Conservation (phyloP, 2,888 invertebrate genomes). For the Tenthredo scrophulariae region DNA sequence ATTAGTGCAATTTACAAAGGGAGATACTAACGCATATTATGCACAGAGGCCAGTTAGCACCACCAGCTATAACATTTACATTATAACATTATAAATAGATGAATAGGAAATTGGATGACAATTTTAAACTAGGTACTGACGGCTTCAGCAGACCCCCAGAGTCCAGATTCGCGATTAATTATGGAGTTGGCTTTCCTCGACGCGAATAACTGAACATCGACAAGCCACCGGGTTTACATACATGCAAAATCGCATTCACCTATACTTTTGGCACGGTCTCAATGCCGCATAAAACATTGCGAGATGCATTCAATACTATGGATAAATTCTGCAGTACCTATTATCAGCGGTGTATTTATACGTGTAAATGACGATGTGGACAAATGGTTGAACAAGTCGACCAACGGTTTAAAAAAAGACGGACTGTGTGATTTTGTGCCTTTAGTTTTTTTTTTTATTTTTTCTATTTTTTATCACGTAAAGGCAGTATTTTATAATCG, state of each 20-base stretch:
- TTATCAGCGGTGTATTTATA: neutral
- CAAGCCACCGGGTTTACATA: neutral
- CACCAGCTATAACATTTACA: neutral
- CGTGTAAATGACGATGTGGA: neutral
- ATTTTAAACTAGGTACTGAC: neutral
- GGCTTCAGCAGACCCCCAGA: neutral
- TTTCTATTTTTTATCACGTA: neutral
- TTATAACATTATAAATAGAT: neutral
- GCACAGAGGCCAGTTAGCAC: neutral
- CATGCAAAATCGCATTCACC: neutral
- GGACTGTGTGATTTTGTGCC: neutral
- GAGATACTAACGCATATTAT: neutral
- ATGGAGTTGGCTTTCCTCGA: neutral
- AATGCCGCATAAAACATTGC: slow-evolving; percentile 37
- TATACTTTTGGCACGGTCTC: slow-evolving; percentile 39
- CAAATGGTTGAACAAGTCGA: neutral
- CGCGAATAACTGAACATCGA: neutral
- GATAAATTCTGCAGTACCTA: neutral
- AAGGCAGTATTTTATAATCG: neutral
- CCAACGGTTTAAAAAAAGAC: neutral
- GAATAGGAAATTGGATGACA: no score
- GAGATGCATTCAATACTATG: neutral
- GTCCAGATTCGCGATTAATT: neutral
- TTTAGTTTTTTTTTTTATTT: neutral
- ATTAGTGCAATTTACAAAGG: slow-evolving; percentile 3